Evolutionary conservation across 2,113 vertebrate genomes (phyloP), one percentile per base, ranked within the genome.

Genomic region (Gulo gulo): DNA sequence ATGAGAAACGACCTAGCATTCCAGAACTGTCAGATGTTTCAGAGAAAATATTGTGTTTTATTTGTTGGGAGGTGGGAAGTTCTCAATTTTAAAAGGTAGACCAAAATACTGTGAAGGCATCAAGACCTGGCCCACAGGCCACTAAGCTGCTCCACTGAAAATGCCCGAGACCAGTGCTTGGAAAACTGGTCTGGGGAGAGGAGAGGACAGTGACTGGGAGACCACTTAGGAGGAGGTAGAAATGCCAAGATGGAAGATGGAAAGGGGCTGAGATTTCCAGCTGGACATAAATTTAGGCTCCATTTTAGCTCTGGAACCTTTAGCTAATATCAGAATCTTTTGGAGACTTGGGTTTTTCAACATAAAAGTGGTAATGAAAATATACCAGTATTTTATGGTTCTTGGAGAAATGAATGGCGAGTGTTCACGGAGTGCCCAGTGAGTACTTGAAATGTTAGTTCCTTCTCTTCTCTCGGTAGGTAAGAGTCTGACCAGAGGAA

Each of bases 331-430:
- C 55, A 61, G 47, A 36, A 76, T 20, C 4, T 88, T 91, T 83
- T 42, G 36, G 31, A 83, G 76, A 57, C 26, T 73, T 6, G 31
- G 29, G 6, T 55, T 82, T 94, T 91, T 85, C 65, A 93, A 71
- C 26, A 96, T 55, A 94, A 95, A 79, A 95, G 47, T 79, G 42
- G 24, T 91, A 78, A 88, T 47, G 52, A 97, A 93, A 92, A 89
- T 83, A 90, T 69, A 14, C 5, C 6, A 45, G 12, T 74, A 8
- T 80, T 92, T 80, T 52, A 91, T 29, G 26, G 39, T 29, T 81
- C 69, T 93, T 78, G 18, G 55, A 86, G 7, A 79, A 65, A 79
- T 85, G 67, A 13, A 65, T 73, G 16, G 8, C 24, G 45, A 36
- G 34, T 76, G 18, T 87, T 42, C n/a, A 13, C 5, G 91, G 47